Evolutionary conservation across 2,113 vertebrate genomes (phyloP).

Genomic region (Xiphophorus maculatus): DNA sequence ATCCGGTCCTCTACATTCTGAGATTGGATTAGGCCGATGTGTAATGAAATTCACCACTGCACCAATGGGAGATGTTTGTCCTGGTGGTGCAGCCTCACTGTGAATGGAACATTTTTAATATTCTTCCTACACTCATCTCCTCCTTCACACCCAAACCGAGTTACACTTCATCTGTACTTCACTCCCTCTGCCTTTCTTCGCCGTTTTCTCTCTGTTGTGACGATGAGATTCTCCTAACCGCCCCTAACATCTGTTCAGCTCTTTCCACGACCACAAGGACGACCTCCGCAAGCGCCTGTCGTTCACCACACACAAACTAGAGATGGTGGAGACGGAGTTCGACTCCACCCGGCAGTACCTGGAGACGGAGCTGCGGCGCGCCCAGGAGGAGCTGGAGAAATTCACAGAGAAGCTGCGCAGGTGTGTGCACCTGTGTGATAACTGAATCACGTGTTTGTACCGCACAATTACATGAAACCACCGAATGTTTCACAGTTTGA

Average conservation of each 20-base stretch:
- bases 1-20: conserved; percentile 45
- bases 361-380: conserved; percentile 92
- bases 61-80: conserved; percentile 26
- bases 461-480: no score
- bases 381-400: conserved; percentile 96
- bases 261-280: conserved; percentile 95
- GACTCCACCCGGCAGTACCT: conserved; percentile 94
- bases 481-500: no score
- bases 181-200: conserved; percentile 15
- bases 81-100: conserved; percentile 31
- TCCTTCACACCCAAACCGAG: conserved; percentile 47
- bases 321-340: conserved; percentile 94
- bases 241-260: conserved; percentile 76
- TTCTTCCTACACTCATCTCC: conserved; percentile 62
- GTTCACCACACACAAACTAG: conserved; percentile 93
- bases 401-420: conserved; percentile 94
- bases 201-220: conserved; percentile 8
- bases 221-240: conserved; percentile 13
- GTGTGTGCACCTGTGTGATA: conserved; percentile 64
- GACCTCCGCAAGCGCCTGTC: conserved; percentile 94
- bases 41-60: conserved; percentile 47
- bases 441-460: no score
- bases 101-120: conserved; percentile 69
- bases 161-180: conserved; percentile 46
- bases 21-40: conserved; percentile 26